These are phyloP conservation scores for Synergus japonicus DNA, from an alignment of 2,888 invertebrate species.

Conservation along the genomic window DNA sequence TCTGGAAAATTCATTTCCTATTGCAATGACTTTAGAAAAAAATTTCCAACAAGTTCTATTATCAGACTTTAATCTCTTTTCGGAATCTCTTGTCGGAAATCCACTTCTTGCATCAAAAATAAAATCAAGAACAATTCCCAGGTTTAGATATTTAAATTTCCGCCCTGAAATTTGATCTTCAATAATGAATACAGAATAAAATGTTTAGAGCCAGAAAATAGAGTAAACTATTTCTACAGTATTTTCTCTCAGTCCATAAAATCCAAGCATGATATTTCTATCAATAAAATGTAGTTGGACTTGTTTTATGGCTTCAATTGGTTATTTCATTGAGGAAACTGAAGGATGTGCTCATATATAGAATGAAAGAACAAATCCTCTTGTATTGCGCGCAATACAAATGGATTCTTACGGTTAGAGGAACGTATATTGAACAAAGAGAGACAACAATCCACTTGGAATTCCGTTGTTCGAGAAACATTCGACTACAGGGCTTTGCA, in stretches of 20 bases:
- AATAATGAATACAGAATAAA: no score
- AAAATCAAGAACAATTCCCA: no score
- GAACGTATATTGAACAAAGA: constrained; percentile 37
- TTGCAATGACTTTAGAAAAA: not conserved
- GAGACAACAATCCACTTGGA: constrained; percentile 41
- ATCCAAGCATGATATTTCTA: constrained; percentile 4
- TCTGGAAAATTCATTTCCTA: not conserved
- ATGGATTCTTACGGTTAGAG: constrained; percentile 10
- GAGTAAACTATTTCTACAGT: not conserved
- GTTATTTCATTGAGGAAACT: constrained; percentile 13
- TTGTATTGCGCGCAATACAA: not conserved
- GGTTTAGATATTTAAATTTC: no score
- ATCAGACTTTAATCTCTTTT: not conserved
- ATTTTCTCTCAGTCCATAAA: not conserved
- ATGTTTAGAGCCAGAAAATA: no score
- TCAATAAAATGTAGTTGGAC: not conserved
- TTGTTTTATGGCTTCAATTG: not conserved
- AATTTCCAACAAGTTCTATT: not conserved
- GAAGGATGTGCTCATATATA: not conserved
- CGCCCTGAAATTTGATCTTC: no score
- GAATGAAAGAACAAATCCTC: constrained; percentile 4
- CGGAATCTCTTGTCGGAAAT: no score
- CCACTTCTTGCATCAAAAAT: no score
- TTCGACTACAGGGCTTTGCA: constrained; percentile 40
- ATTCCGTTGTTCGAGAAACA: constrained; percentile 43